Conservation (phyloP, 1,140 invertebrate species). For the Tribolium madens region DNA sequence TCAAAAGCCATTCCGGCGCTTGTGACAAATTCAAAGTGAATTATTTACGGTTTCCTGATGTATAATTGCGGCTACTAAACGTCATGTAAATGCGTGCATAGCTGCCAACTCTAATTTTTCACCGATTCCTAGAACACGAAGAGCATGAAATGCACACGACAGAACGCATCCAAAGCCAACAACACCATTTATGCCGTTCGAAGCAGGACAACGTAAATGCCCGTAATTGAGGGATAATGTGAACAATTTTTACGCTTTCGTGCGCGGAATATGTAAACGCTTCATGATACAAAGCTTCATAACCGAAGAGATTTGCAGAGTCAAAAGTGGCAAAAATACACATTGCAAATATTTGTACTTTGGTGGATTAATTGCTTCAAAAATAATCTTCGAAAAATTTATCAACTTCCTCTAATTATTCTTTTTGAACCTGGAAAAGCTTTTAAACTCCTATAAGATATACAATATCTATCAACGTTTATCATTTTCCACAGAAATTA, state of each 20-base stretch:
- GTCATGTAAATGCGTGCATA: conserved; percentile 55
- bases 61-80: conserved; percentile 57
- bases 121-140: conserved; percentile 52
- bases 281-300: too few species aligned
- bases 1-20: conserved; percentile 10
- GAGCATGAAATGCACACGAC: conserved; percentile 34
- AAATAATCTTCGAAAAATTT: too few species aligned
- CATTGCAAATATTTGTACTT: too few species aligned
- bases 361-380: too few species aligned
- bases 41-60: conserved; percentile 57
- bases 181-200: conserved; percentile 7
- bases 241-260: conserved; percentile 11
- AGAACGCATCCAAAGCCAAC: not conserved
- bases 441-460: not conserved
- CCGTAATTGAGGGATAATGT: too few species aligned
- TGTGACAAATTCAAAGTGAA: conserved; percentile 49
- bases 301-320: too few species aligned
- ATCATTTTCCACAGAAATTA: not conserved
- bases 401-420: too few species aligned
- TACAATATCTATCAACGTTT: not conserved
- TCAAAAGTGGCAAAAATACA: too few species aligned
- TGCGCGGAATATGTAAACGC: too few species aligned
- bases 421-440: not conserved
- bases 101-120: conserved; percentile 55
- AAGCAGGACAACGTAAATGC: not conserved